Evolutionary conservation across 2,113 vertebrate species (phyloP), one percentile per base, ranked within the genome.

Genomic region (Neogale vison): DNA sequence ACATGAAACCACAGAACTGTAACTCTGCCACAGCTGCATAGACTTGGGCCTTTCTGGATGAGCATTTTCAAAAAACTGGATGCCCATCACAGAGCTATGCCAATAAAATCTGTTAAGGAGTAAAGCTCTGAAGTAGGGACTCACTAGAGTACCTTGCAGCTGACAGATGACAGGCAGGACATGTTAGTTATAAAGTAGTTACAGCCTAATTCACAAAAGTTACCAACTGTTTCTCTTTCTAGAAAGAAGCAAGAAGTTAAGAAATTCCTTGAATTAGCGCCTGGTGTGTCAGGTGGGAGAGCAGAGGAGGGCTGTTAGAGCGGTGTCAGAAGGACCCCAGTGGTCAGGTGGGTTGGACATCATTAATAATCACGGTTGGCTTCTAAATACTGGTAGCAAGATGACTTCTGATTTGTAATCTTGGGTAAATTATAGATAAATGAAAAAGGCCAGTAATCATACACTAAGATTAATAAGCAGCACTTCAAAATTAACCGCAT

Each of bases 311-410:
- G 98, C 98, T 98, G 98, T 99, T 98, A 98, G 97, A 98, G 98
- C 98, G 98, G 99, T 99, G 99, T 98, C 98, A 98, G 98, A 97
- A 98, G 98, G 98, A 98, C 98, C 98, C 98, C 98, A 96, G 97
- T 90, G 97, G 98, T 98, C 98, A 98, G 98, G 98, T 98, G 98
- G 98, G 98, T 98, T 98, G 98, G 98, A 98, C 98, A 98, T 99
- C 98, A 98, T 95, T 99, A 99, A 98, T 98, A 99, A 99, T 99
- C 98, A 98, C 97, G 98, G 98, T 98, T 98, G 98, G 98, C 98
- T 99, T 99, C 99, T 99, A 99, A 99, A 99, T 99, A 99, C 98
- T 99, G 98, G 98, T 99, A 99, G 99, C 98, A 99, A 99, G 98
- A 99, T 98, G 98, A 99, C 98, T 99, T 98, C 90, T 98, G 97